phyloP scores from a whole-genome alignment of 2,797 vertebrate genomes.

The Spizella passerina region DNA sequence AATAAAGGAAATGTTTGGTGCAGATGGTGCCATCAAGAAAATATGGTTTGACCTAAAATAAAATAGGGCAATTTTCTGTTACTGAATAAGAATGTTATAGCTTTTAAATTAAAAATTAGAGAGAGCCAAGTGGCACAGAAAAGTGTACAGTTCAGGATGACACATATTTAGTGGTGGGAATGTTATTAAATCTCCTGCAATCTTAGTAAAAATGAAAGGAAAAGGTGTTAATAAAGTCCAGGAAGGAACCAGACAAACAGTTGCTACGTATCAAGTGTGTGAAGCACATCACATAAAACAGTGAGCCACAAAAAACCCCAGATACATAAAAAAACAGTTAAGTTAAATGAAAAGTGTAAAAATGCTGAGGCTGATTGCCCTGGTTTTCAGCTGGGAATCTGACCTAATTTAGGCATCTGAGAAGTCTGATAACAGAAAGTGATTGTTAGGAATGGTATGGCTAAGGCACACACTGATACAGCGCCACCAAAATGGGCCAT shows the following conservation, averaged over 20 bases:
- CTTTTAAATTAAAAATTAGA: background rate
- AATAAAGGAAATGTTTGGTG: background rate
- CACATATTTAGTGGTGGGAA: background rate
- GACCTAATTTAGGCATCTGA: background rate
- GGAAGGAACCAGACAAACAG: background rate
- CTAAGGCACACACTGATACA: background rate
- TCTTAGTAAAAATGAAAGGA: background rate
- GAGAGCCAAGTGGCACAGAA: background rate
- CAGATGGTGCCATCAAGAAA: background rate
- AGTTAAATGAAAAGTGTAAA: background rate
- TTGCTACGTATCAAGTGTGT: background rate
- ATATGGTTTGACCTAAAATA: background rate
- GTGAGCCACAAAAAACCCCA: background rate
- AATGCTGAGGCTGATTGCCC: background rate
- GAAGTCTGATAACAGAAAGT: background rate
- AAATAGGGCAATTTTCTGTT: background rate
- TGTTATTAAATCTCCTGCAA: background rate
- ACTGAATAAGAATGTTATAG: background rate
- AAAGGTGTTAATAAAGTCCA: background rate
- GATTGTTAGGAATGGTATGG: background rate
- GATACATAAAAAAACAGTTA: background rate
- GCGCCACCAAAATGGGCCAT: fast-evolving
- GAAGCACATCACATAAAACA: background rate
- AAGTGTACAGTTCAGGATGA: background rate
- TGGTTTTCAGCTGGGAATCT: background rate